Evolutionary conservation across 2,888 invertebrate species (phyloP), one percentile per base, ranked within the genome.

Genomic region (Congeria kusceri): DNA sequence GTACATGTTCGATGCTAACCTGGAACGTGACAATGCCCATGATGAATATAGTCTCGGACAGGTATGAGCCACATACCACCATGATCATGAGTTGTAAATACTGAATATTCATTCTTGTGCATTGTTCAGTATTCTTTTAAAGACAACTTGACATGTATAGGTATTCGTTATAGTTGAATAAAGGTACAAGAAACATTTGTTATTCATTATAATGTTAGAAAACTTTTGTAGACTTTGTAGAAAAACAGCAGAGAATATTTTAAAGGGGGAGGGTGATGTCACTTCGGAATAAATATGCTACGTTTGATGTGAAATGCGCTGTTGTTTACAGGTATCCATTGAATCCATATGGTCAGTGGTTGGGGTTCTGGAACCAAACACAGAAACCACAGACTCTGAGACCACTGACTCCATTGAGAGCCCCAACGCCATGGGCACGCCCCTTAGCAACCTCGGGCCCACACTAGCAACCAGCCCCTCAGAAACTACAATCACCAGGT

Each of bases 301-400:
- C n/a, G n/a, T n/a, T n/a, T n/a, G n/a, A n/a, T n/a, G n/a, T n/a
- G n/a, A n/a, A n/a, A n/a, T n/a, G n/a, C n/a, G n/a, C n/a, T 32
- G 46, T 27, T 46, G 59, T 1, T 67, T 68, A 5, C 86, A 93
- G 92, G 88, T 93, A 25, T 92, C 92, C 5, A 73, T 93, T 46
- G 93, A 93, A 76, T 90, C 92, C 0, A 90, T 92, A 28, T 93
- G 93, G 93, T 88, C 91, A 18, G 86, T 92, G 53, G 90, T 92
- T 9, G 93, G 93, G 5, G 87, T 89, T 28, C 84, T 92, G 29
- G 91, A 92, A 29, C 64, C 77, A 13, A 77, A 80, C n/a, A 67
- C 86, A 39, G 66, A 67, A 7, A 73, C 80, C 39, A 86, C 88
- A 5, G 89, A 89, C 49, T 90, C 89, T 0, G 90, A 90, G 77